These are phyloP conservation scores for Drosophila subquinaria DNA, from an alignment of 2,888 invertebrate species.

Conservation along the genomic window DNA sequence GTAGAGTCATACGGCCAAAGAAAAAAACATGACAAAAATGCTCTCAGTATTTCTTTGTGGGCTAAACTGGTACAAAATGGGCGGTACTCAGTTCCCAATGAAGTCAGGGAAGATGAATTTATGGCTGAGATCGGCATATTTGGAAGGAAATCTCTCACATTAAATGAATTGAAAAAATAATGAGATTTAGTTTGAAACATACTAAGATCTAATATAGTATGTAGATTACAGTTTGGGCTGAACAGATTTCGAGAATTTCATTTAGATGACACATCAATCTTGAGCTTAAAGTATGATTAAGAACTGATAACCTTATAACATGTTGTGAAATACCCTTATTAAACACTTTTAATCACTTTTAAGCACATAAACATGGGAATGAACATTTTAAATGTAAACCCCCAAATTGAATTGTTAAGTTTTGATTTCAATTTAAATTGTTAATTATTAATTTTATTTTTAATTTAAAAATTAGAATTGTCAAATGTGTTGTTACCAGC, in stretches of 20 bases:
- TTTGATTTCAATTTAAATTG: too few species aligned
- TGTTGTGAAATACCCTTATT: background rate
- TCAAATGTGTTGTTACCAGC: background rate
- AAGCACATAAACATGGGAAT: too few species aligned
- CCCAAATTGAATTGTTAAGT: too few species aligned
- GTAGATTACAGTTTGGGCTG: background rate
- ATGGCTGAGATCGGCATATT: constrained; percentile 7
- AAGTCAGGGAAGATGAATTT: constrained; percentile 24
- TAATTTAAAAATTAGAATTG: too few species aligned
- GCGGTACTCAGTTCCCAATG: constrained; percentile 23
- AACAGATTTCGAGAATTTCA: background rate
- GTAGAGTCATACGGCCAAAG: constrained; percentile 36
- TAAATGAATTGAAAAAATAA: background rate
- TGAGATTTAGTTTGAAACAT: background rate
- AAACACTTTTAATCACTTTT: too few species aligned
- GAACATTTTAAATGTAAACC: too few species aligned
- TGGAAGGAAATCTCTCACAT: background rate
- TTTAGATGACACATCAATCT: background rate
- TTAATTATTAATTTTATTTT: too few species aligned
- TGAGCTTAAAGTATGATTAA: background rate
- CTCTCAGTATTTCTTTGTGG: constrained; percentile 7
- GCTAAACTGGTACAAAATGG: constrained; percentile 46
- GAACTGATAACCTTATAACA: background rate
- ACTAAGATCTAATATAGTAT: background rate
- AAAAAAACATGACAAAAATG: constrained; percentile 31